Conservation (phyloP, 2,113 vertebrate species). For the Hyla sarda region DNA sequence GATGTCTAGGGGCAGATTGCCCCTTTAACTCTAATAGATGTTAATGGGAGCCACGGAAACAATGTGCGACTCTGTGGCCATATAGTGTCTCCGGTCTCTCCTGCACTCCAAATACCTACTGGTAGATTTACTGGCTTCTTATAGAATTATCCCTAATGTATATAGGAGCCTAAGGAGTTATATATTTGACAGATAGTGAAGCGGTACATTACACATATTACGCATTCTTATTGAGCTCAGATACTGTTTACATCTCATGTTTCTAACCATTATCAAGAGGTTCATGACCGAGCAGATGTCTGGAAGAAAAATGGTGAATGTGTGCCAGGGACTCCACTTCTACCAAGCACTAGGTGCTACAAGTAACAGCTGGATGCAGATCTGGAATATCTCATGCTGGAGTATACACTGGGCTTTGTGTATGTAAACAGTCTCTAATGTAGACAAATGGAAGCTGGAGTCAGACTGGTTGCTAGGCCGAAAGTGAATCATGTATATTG, state of each 20-base stretch:
- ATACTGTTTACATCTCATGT: background rate
- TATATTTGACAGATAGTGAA: too few species aligned
- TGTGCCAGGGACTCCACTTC: slow-evolving; percentile 5
- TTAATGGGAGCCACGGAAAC: too few species aligned
- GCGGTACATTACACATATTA: background rate
- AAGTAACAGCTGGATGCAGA: background rate
- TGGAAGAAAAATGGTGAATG: background rate
- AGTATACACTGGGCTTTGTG: background rate
- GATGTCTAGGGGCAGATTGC: too few species aligned
- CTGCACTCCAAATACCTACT: too few species aligned
- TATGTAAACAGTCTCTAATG: background rate
- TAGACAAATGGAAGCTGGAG: background rate
- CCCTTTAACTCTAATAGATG: too few species aligned
- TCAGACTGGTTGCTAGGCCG: background rate
- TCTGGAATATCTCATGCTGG: background rate
- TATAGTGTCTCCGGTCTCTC: too few species aligned
- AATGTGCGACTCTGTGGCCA: too few species aligned
- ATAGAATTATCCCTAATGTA: too few species aligned
- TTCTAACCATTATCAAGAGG: background rate
- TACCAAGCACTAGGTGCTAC: background rate
- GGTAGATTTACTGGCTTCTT: too few species aligned
- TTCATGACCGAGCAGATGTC: slow-evolving; percentile 19
- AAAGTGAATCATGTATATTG: background rate
- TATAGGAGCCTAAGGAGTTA: too few species aligned
- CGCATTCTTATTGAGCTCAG: background rate